Evolutionary conservation across 2,888 invertebrate genomes (phyloP), one percentile per base, ranked within the genome.

Genomic region (Agonum fuliginosum): DNA sequence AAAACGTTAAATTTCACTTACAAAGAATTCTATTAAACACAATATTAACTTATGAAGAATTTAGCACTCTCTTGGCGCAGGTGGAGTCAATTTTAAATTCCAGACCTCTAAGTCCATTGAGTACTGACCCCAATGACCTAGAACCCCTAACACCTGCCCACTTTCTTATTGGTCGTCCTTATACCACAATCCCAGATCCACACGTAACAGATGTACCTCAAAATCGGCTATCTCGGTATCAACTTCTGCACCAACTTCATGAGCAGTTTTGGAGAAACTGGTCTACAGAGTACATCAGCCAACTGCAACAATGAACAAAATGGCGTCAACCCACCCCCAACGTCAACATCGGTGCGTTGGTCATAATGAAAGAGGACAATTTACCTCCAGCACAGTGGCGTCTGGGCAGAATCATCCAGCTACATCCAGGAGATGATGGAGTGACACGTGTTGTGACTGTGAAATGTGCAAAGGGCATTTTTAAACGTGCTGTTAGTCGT

Each of bases 1-100:
- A 82, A 51, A 79, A 79, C 0, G 80, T 80, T 1, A 83, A 83
- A 70, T 80, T 79, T 46, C 82, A 82, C 67, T 19, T 82, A n/a
- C 4, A 6, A 6, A 8, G 46, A n/a, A 46, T 46, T 6, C 6
- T n/a, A 4, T 6, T 6, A 4, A 8, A 46, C 5, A 14, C n/a
- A n/a, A n/a, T 8, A 3, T 75, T 82, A 4, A 82, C 80, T 0
- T 81, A 79, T 22, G 82, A 83, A 74, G 80, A 83, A 62, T 78
- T 80, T 0, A 72, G 58, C 48, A 81, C 78, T 1, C 54, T 80
- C 2, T 37, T 72, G 0, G 74, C 79, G n/a, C 79, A 80, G 54
- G 74, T 80, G n/a, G 79, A 80, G 54, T 65, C 79, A 0, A 72
- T 78, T 6, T 19, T 80, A 4, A 80, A 80, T 34, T 80, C 78